These are phyloP conservation scores for Aleiodes sp. DNA, from an alignment of 1,140 invertebrate genomes.

Conservation along the genomic window DNA sequence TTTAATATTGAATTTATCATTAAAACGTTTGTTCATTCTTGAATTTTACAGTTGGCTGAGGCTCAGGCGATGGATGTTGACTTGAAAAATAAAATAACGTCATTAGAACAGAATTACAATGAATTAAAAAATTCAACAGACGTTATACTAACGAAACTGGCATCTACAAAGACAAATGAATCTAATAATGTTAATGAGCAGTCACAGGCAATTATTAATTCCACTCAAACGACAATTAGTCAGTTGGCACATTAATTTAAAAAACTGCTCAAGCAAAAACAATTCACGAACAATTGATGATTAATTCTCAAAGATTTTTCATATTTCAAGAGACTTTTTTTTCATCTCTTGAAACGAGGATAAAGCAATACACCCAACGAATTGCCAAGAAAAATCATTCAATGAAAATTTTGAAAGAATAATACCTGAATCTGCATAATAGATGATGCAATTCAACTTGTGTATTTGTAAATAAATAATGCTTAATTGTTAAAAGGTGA, in stretches of 20 bases:
- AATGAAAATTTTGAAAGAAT: neutral
- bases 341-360: too few species aligned
- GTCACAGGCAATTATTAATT: neutral
- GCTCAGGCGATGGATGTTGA: constrained; percentile 40
- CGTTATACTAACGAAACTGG: constrained; percentile 35
- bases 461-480: constrained; percentile 10
- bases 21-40: constrained; percentile 10
- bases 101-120: constrained; percentile 49
- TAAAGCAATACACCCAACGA: neutral
- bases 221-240: neutral
- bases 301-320: neutral
- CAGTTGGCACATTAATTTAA: neutral
- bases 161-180: constrained; percentile 35
- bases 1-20: neutral
- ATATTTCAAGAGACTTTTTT: too few species aligned
- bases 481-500: neutral
- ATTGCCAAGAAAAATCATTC: neutral
- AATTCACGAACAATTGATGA: too few species aligned
- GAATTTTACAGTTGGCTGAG: constrained; percentile 44
- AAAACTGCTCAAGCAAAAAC: too few species aligned
- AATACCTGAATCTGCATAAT: neutral
- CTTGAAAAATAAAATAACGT: constrained; percentile 44
- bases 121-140: constrained; percentile 48
- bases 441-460: neutral
- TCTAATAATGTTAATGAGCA: neutral